Base-by-base conservation (phyloP, 2,888 invertebrate species). In the Sepioteuthis lessoniana region DNA sequence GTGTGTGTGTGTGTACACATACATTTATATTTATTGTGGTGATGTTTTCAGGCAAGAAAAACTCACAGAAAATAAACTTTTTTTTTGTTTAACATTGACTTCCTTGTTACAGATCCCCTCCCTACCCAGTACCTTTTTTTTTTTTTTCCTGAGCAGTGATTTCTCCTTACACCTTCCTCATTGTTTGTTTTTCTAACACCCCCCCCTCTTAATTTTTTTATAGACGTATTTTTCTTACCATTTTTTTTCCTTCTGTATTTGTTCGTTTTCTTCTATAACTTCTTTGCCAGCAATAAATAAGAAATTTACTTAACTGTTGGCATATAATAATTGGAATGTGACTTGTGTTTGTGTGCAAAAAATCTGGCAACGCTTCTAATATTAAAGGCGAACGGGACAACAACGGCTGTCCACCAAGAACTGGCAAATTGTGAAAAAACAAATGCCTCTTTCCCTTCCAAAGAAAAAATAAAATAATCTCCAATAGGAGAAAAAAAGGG, bases 221-320 rank as follows among this genome's bases (percentile, higher is more conserved):
- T 47, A 47, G 4, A 47, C 10, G 21, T 55, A 55, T 55, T n/a
- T n/a, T 35, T n/a, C n/a, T 76, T 76, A n/a, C 35, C 19, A n/a
- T 5, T 5, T 13, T 13, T 76, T 76, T 76, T 76, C 31, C 31
- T 31, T 76, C 31, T 76, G 8, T 76, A 31, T 28, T 76, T 76
- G 28, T 31, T 31, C n/a, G 10, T 76, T 76, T 31, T n/a, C 76
- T 76, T 76, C 5, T 28, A 35, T 3, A 10, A n/a, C 13, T 76
- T 35, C n/a, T 76, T 76, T 76, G 76, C 76, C 76, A 76, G 76
- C 76, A n/a, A 76, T 76, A 76, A 76, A 76, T 76, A 76, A 76
- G 76, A 76, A 76, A 76, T 76, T 76, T 76, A 76, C 76, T 76
- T 76, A 76, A 76, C 76, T 76, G 76, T 76, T 76, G 76, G 76